A percentile compares a stretch with the other conserved stretches of the same genome.
These are phyloP conservation scores for Galerucella pusilla DNA, from an alignment of 2,888 invertebrate genomes.

Conservation along the genomic window DNA sequence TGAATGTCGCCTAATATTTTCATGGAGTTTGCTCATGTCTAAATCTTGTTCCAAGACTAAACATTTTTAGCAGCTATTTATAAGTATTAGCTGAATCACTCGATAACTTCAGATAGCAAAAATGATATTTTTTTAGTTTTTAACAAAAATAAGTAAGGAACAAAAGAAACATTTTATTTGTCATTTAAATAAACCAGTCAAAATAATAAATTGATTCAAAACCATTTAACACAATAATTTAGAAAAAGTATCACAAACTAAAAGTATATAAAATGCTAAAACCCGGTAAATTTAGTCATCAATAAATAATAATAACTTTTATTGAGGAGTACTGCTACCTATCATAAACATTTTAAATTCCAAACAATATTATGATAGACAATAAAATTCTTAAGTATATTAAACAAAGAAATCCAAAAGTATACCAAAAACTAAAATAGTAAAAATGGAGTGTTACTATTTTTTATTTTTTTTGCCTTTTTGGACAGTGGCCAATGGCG, in stretches of 20 bases:
- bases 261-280: neutral
- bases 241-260: neutral
- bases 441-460: constrained; percentile 19
- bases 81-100: too few relatives aligned
- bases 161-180: neutral
- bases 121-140: neutral
- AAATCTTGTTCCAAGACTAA: too few relatives aligned
- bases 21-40: too few relatives aligned
- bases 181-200: neutral
- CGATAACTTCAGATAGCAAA: too few relatives aligned
- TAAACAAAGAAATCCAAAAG: neutral
- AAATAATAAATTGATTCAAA: constrained; percentile 2
- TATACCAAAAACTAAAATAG: neutral
- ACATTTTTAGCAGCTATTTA: too few relatives aligned
- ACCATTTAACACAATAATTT: neutral
- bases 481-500: constrained; percentile 47
- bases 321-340: neutral
- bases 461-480: constrained; percentile 59
- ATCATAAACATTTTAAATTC: neutral
- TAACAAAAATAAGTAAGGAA: neutral
- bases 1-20: too few relatives aligned
- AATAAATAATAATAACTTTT: neutral
- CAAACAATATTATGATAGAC: neutral
- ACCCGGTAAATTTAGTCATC: neutral
- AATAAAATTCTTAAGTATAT: neutral